phyloP scores from a whole-genome alignment of 2,888 invertebrate genomes.

The Sesamia inferens region DNA sequence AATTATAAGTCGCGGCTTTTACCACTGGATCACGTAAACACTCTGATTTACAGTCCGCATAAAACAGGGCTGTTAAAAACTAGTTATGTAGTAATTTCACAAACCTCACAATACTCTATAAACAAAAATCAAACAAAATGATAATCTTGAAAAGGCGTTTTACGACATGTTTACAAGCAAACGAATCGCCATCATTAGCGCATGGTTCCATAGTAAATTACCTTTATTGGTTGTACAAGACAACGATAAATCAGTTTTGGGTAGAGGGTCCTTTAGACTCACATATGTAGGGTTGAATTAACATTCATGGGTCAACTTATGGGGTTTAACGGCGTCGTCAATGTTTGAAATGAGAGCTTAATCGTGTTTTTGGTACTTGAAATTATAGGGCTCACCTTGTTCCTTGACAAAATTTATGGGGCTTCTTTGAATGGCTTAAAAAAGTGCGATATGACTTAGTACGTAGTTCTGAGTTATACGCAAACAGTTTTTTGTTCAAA shows the following conservation, averaged over 20 bases:
- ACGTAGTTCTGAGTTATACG: constrained; percentile 18
- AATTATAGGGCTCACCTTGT: constrained; percentile 48
- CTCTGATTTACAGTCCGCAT: constrained; percentile 5
- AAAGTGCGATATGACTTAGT: constrained; percentile 29
- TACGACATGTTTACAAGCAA: constrained; percentile 61
- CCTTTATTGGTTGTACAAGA: constrained; percentile 66
- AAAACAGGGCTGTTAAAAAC: constrained; percentile 25
- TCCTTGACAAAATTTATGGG: constrained; percentile 47
- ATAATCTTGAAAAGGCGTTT: constrained; percentile 41
- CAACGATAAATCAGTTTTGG: constrained; percentile 70
- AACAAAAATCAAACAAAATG: constrained; percentile 43
- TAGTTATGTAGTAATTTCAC: constrained; percentile 17
- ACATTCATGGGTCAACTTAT: constrained; percentile 69
- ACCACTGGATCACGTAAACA: too few relatives aligned
- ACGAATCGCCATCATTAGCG: constrained; percentile 67
- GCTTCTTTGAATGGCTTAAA: constrained; percentile 29
- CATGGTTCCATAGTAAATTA: constrained; percentile 73
- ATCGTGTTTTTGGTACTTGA: constrained; percentile 63
- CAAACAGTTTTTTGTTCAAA: constrained; percentile 6
- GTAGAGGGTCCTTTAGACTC: constrained; percentile 65
- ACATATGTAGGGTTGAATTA: constrained; percentile 69
- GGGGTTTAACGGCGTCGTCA: constrained; percentile 70
- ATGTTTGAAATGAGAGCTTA: constrained; percentile 74
- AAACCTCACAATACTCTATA: constrained; percentile 31
- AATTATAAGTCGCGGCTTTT: too few relatives aligned